Percentiles rank a stretch among this genome's conserved stretches.
These are phyloP conservation scores for Alligator sinensis DNA, from an alignment of 2,113 vertebrate genomes.

Conservation along the genomic window DNA sequence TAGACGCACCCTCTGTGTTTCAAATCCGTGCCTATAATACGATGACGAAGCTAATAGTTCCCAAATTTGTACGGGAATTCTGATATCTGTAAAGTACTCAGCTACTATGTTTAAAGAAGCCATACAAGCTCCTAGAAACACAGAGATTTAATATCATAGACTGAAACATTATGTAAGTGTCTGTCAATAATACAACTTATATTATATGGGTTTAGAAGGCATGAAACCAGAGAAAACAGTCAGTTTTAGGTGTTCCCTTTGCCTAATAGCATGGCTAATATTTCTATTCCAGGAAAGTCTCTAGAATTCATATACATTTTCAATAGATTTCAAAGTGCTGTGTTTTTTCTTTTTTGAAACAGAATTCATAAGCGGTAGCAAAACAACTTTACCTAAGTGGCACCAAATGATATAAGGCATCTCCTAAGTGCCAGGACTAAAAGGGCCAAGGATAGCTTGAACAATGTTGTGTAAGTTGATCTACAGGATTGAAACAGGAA, in stretches of 20 bases:
- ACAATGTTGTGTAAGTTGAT: not conserved
- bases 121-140: not conserved
- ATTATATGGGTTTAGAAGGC: not conserved
- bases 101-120: not conserved
- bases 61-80: not conserved
- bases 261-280: not conserved
- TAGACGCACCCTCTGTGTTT: too few species aligned
- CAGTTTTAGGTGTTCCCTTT: not conserved
- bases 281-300: slow-evolving; percentile 6
- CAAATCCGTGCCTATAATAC: too few species aligned
- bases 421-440: not conserved
- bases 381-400: not conserved
- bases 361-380: not conserved
- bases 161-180: not conserved
- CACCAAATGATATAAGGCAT: not conserved
- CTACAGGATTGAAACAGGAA: not conserved
- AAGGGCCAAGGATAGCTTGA: not conserved
- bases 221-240: not conserved
- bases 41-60: too few species aligned
- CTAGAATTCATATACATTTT: not conserved
- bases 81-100: not conserved
- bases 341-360: not conserved
- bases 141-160: not conserved
- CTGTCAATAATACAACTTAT: not conserved
- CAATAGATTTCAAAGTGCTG: slow-evolving; percentile 23